Percentiles rank a stretch among this genome's conserved stretches.
Evolutionary conservation across 1,140 invertebrate genomes (phyloP).

Genomic region (Drosophila baimaii): DNA sequence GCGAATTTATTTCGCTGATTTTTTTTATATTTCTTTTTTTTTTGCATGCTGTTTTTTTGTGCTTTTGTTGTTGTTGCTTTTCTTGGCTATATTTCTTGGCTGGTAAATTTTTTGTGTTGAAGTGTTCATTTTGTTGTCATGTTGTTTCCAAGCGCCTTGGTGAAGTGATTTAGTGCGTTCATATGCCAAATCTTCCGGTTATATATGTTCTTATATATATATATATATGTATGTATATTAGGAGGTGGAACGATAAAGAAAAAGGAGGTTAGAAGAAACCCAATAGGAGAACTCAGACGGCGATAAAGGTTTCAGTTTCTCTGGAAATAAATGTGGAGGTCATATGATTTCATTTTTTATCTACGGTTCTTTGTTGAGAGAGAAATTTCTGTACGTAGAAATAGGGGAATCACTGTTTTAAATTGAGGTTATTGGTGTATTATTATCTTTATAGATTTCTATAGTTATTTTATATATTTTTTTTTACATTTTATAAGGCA

Average conservation of each 20-base stretch:
- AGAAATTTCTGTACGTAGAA: neutral
- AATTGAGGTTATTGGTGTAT: neutral
- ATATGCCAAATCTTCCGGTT: conserved; percentile 78
- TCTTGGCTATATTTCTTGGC: conserved; percentile 60
- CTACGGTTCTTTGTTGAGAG: neutral
- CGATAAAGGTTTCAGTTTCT: conserved; percentile 8
- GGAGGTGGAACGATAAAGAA: conserved; percentile 28
- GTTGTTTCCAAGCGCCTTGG: conserved; percentile 76
- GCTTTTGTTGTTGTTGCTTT: conserved; percentile 51
- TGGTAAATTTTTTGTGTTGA: conserved; percentile 71
- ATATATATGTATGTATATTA: conserved; percentile 18
- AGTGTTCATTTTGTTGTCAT: conserved; percentile 79
- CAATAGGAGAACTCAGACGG: conserved; percentile 1
- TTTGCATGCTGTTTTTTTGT: conserved; percentile 45
- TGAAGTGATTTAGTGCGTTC: conserved; percentile 74
- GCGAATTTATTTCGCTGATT: conserved; percentile 54
- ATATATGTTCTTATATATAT: conserved; percentile 19
- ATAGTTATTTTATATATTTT: too few relatives aligned
- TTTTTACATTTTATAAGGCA: neutral
- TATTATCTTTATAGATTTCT: neutral
- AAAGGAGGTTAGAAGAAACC: conserved; percentile 16
- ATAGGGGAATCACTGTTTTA: neutral
- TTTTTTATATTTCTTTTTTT: conserved; percentile 33
- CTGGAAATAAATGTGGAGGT: neutral
- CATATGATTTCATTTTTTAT: neutral